Evolutionary conservation across 2,888 invertebrate genomes (phyloP).

Genomic region (Myathropa florea): DNA sequence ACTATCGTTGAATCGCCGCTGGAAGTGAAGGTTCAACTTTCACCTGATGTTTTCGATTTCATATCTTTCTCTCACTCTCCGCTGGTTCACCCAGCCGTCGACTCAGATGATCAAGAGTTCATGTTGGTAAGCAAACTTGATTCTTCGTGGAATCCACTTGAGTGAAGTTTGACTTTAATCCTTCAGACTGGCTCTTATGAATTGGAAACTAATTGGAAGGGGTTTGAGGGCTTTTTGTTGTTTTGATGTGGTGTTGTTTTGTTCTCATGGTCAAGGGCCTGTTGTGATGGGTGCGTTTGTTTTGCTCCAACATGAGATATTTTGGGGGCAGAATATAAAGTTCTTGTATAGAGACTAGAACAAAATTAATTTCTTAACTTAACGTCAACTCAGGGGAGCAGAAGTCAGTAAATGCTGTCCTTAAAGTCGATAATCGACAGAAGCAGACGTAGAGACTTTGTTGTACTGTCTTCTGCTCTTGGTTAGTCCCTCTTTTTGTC

Average conservation of each 20-base stretch:
- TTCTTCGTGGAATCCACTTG: not conserved
- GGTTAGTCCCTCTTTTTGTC: too few relatives aligned
- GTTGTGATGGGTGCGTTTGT: too few relatives aligned
- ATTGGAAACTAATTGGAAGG: not conserved
- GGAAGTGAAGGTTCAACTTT: not conserved
- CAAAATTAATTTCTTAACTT: too few relatives aligned
- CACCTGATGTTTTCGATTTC: not conserved
- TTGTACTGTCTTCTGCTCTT: too few relatives aligned
- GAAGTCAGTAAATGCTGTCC: too few relatives aligned
- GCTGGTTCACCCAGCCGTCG: not conserved
- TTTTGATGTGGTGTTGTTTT: not conserved
- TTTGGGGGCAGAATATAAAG: too few relatives aligned
- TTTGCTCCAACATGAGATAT: too few relatives aligned
- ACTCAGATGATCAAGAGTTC: not conserved
- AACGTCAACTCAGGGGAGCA: too few relatives aligned
- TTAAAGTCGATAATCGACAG: too few relatives aligned
- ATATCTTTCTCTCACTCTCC: not conserved
- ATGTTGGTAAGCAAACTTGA: not conserved
- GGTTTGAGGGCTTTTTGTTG: not conserved
- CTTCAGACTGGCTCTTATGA: not conserved
- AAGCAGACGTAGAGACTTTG: too few relatives aligned
- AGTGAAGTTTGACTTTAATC: not conserved
- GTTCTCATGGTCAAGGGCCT: too few relatives aligned
- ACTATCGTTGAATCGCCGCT: not conserved
- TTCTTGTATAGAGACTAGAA: too few relatives aligned